These are phyloP conservation scores for Silurus asotus DNA, from an alignment of 2,113 vertebrate genomes.

Conservation along the genomic window DNA sequence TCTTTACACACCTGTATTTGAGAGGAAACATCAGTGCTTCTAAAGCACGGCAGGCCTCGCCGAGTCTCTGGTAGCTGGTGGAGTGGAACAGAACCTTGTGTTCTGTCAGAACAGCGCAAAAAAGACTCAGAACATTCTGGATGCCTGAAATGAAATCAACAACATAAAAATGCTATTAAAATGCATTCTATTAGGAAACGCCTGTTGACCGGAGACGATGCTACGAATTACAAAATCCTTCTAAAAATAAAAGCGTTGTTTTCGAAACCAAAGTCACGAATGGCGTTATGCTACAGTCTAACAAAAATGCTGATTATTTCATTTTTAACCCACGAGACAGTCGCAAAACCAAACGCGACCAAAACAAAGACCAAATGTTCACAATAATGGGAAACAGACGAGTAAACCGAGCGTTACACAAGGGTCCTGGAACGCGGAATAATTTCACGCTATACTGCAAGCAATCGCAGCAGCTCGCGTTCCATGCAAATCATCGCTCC, in stretches of 20 bases:
- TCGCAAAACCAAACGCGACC: neutral
- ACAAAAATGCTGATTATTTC: conserved; percentile 14
- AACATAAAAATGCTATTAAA: conserved; percentile 42
- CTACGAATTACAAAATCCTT: neutral
- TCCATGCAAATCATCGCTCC: neutral
- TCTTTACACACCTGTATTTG: conserved; percentile 87
- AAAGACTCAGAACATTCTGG: conserved; percentile 94
- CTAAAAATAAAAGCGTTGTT: conserved; percentile 14
- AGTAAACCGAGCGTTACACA: neutral
- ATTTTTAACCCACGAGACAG: conserved; percentile 9
- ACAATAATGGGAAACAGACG: conserved; percentile 29
- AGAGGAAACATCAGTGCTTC: conserved; percentile 97
- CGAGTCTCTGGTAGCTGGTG: conserved; percentile 94
- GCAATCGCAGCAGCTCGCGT: conserved; percentile 13
- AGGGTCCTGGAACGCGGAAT: neutral
- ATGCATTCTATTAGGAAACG: conserved; percentile 49
- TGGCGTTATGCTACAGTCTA: neutral
- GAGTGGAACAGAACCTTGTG: conserved; percentile 98
- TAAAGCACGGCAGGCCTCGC: conserved; percentile 90
- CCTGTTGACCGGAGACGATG: conserved; percentile 27
- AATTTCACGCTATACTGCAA: conserved; percentile 25
- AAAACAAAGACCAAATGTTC: conserved; percentile 36
- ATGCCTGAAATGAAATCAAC: conserved; percentile 80
- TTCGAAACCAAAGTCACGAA: neutral
- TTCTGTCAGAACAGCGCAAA: conserved; percentile 95